phyloP scores from a whole-genome alignment of 1,140 invertebrate genomes.

The Nautilus pompilius region DNA sequence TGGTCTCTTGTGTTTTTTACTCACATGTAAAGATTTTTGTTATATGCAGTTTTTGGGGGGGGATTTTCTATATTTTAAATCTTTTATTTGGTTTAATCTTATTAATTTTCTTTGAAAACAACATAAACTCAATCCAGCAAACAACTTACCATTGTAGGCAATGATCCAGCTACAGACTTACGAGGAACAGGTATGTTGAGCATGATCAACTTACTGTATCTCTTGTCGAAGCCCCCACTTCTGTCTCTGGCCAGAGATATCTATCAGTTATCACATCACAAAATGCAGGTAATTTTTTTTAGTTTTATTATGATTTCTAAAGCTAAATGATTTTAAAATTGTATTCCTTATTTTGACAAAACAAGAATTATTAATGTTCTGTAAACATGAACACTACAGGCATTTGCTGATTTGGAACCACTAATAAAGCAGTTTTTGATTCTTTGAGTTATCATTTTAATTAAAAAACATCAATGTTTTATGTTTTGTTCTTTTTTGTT shows the following conservation, averaged over 20 bases:
- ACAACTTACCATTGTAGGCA: constrained; percentile 54
- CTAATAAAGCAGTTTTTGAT: not conserved
- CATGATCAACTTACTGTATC: constrained; percentile 58
- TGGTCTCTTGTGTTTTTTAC: too few relatives aligned
- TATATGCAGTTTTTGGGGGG: not conserved
- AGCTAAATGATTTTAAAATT: not conserved
- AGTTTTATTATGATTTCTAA: not conserved
- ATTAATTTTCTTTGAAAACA: too few relatives aligned
- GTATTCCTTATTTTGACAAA: not conserved
- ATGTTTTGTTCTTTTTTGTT: not conserved
- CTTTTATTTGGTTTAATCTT: too few relatives aligned
- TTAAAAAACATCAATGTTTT: not conserved
- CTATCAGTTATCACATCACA: constrained; percentile 59
- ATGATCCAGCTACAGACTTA: constrained; percentile 62
- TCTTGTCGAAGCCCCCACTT: constrained; percentile 52
- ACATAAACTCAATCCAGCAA: too few relatives aligned
- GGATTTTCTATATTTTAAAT: not conserved
- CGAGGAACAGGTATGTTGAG: constrained; percentile 60
- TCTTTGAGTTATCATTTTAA: not conserved
- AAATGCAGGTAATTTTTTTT: constrained; percentile 48
- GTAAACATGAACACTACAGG: not conserved
- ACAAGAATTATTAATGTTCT: not conserved
- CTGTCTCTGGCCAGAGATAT: constrained; percentile 55
- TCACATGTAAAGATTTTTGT: not conserved
- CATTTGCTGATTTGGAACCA: not conserved